A percentile compares a stretch with the other conserved stretches of the same genome.
phyloP scores from a whole-genome alignment of 2,888 invertebrate genomes.

The Elegia similella region DNA sequence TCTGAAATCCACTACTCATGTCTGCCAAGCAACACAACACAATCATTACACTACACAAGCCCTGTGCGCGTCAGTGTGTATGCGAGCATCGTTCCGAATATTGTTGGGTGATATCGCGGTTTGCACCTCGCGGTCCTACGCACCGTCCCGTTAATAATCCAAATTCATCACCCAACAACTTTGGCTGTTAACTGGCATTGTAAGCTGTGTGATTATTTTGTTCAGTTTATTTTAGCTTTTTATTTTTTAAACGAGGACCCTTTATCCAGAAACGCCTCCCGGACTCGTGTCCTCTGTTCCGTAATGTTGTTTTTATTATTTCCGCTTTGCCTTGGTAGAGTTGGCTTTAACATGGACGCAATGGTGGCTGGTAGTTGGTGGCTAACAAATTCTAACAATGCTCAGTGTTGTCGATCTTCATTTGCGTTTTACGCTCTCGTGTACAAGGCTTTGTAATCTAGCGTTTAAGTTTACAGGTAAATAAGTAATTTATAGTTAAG shows the following conservation, averaged over 20 bases:
- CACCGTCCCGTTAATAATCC: slow-evolving; percentile 43
- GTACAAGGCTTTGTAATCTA: slow-evolving; percentile 53
- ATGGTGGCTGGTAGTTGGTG: slow-evolving; percentile 71
- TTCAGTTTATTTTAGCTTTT: slow-evolving; percentile 68
- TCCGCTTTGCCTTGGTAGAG: slow-evolving; percentile 78
- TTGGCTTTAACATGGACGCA: slow-evolving; percentile 76
- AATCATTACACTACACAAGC: slow-evolving; percentile 20
- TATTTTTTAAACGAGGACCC: slow-evolving; percentile 47
- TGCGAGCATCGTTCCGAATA: slow-evolving; percentile 59
- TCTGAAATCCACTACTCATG: background rate
- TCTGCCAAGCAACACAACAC: background rate
- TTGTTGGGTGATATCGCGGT: slow-evolving; percentile 75
- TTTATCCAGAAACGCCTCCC: slow-evolving; percentile 67
- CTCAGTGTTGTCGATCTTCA: slow-evolving; percentile 57
- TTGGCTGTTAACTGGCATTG: slow-evolving; percentile 74
- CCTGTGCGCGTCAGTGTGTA: slow-evolving; percentile 47
- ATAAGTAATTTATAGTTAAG: slow-evolving; percentile 32
- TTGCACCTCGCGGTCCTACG: slow-evolving; percentile 57
- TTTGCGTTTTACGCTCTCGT: slow-evolving; percentile 67
- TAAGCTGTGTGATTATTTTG: slow-evolving; percentile 74
- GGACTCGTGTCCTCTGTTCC: slow-evolving; percentile 78
- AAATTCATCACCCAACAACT: slow-evolving; percentile 73
- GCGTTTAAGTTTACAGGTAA: slow-evolving; percentile 42
- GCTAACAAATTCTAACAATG: slow-evolving; percentile 78
- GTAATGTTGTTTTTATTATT: slow-evolving; percentile 77